phyloP scores from a whole-genome alignment of 2,113 vertebrate species.

The Anarhynchus alexandrinus region DNA sequence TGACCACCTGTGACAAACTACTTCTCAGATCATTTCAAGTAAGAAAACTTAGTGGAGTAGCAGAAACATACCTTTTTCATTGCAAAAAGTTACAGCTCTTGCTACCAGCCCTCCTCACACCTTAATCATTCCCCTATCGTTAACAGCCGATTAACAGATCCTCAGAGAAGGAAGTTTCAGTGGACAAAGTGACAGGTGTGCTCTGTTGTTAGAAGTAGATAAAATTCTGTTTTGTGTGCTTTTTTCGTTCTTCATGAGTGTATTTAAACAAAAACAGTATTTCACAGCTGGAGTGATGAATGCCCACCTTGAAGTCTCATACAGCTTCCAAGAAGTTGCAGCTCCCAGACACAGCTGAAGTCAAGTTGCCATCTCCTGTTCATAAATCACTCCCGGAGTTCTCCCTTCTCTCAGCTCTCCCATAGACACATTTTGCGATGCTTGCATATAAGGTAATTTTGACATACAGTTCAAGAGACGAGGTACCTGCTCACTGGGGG shows the following conservation, averaged over 20 bases:
- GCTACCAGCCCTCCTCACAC: neutral
- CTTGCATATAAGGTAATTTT: neutral
- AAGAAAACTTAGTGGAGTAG: neutral
- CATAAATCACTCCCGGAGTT: neutral
- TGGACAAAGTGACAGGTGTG: neutral
- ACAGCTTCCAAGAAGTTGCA: neutral
- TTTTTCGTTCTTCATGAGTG: neutral
- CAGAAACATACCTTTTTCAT: neutral
- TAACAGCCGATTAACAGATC: neutral
- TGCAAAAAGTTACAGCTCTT: neutral
- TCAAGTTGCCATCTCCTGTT: neutral
- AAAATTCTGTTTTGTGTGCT: neutral
- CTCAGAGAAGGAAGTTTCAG: neutral
- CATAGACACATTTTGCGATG: fast-evolving
- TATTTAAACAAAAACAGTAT: neutral
- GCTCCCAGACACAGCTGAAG: neutral
- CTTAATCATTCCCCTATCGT: neutral
- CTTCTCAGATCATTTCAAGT: neutral
- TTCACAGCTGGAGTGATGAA: neutral
- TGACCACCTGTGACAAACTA: neutral
- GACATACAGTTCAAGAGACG: neutral
- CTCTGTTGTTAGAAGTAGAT: neutral
- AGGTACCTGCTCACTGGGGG: neutral
- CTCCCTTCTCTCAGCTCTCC: neutral
- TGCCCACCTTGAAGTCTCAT: neutral